phyloP scores from a whole-genome alignment of 2,888 invertebrate species.

The Platynereis dumerilii region DNA sequence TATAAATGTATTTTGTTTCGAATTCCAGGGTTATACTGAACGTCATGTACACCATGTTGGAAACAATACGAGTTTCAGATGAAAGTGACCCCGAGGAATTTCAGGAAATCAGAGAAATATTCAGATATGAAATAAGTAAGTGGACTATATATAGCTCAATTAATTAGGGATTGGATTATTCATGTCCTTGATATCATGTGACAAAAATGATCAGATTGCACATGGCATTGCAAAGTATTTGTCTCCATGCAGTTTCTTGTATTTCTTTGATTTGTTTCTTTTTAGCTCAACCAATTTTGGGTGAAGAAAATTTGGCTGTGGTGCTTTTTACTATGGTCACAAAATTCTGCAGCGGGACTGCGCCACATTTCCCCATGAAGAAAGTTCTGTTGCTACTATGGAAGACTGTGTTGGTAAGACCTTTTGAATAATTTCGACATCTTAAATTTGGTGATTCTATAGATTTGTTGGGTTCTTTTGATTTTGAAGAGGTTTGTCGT shows the following conservation, averaged over 20 bases:
- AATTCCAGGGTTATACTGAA: conserved; percentile 77
- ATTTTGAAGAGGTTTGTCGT: too few species aligned
- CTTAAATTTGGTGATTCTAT: background rate
- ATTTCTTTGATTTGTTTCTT: background rate
- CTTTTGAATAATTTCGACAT: background rate
- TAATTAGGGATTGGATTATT: too few species aligned
- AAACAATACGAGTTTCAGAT: conserved; percentile 73
- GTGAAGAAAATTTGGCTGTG: conserved; percentile 84
- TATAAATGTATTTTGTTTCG: too few species aligned
- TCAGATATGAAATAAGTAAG: conserved; percentile 70
- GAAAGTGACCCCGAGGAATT: conserved; percentile 52
- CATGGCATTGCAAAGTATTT: too few species aligned
- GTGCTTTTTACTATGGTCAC: conserved; percentile 95
- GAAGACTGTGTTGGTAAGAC: conserved; percentile 85
- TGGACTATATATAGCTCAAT: background rate
- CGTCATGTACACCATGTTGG: conserved; percentile 92
- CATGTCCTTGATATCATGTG: background rate
- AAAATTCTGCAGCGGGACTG: conserved; percentile 91
- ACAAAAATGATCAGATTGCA: background rate
- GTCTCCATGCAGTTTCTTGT: too few species aligned
- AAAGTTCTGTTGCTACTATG: conserved; percentile 93
- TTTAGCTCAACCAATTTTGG: conserved; percentile 39
- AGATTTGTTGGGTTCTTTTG: too few species aligned
- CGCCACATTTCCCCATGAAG: conserved; percentile 98
- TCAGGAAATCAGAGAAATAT: conserved; percentile 66